Percentiles rank a stretch among this genome's conserved stretches.
Conservation (phyloP, 1,140 invertebrate species). For the Pseudomyrmex gracilis region DNA sequence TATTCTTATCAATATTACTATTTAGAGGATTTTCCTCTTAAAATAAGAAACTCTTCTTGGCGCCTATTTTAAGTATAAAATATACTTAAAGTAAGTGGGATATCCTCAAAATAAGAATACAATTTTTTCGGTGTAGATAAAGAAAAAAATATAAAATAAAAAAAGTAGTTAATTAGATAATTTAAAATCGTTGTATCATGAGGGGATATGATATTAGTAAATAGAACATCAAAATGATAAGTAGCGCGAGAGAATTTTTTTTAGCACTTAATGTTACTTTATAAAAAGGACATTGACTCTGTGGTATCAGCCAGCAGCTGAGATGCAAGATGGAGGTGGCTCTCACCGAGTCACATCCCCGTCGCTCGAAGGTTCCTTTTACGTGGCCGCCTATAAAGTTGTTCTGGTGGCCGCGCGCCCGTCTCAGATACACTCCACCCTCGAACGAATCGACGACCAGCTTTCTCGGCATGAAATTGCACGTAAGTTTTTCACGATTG, state of each 20-base stretch:
- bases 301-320: neutral
- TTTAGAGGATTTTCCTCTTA: too few relatives aligned
- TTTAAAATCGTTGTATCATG: too few relatives aligned
- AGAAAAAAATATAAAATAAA: too few relatives aligned
- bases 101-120: too few relatives aligned
- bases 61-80: too few relatives aligned
- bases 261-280: neutral
- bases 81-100: too few relatives aligned
- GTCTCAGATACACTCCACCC: conserved; percentile 84
- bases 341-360: conserved; percentile 78
- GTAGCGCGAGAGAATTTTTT: neutral
- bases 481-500: conserved; percentile 71
- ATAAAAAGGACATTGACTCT: conserved; percentile 8
- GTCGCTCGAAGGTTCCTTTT: conserved; percentile 70
- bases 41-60: too few relatives aligned
- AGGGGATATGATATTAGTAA: too few relatives aligned
- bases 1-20: too few relatives aligned
- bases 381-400: conserved; percentile 83
- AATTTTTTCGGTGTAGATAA: too few relatives aligned
- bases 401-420: conserved; percentile 81
- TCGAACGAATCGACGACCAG: conserved; percentile 78
- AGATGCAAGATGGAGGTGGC: conserved; percentile 65
- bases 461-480: conserved; percentile 76
- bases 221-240: neutral
- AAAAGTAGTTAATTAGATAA: too few relatives aligned